A percentile compares a stretch with the other conserved stretches of the same genome.
These are phyloP conservation scores for Diadumene lineata DNA, from an alignment of 92 coral and sea anemone genomes.

Conservation along the genomic window DNA sequence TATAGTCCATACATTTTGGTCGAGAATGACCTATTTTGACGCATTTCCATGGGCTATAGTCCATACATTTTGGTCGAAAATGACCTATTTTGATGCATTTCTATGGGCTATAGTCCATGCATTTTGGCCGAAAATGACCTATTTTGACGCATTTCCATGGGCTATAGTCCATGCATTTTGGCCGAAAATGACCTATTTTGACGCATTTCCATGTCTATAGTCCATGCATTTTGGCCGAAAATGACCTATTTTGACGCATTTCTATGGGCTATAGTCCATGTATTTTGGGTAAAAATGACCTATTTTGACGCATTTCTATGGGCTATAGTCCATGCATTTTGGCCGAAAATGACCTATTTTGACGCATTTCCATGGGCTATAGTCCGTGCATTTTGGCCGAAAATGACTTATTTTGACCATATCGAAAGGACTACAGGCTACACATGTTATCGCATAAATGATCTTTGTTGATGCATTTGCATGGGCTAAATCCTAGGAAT, in stretches of 20 bases:
- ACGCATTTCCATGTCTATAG: not conserved
- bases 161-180: not conserved
- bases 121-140: not conserved
- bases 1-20: too few relatives aligned
- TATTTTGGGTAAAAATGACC: not conserved
- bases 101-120: not conserved
- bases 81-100: not conserved
- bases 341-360: not conserved
- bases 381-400: not conserved
- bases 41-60: too few relatives aligned
- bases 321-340: not conserved
- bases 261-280: not conserved
- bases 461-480: not conserved
- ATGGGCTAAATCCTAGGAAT: too few relatives aligned
- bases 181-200: not conserved
- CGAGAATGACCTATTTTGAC: too few relatives aligned
- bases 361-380: conserved; percentile 3
- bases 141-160: not conserved
- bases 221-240: not conserved
- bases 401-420: not conserved
- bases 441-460: not conserved
- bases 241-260: not conserved
- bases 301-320: not conserved
- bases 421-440: not conserved
- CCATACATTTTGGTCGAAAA: not conserved